phyloP scores from a whole-genome alignment of 2,113 vertebrate genomes.

The Natator depressus region DNA sequence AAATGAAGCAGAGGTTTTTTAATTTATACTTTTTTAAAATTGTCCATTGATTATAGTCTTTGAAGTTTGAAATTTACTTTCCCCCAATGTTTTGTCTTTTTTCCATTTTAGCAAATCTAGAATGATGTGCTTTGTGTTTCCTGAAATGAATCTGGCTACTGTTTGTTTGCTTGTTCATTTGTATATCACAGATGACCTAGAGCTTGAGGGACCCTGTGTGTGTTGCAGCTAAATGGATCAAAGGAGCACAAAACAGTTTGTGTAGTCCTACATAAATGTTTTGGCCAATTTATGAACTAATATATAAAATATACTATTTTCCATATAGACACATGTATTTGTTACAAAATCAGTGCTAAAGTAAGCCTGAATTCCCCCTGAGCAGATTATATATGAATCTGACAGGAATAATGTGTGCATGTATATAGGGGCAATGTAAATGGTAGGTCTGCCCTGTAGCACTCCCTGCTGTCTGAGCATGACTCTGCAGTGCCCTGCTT shows the following conservation, averaged over 20 bases:
- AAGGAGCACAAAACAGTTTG: neutral
- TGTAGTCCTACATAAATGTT: neutral
- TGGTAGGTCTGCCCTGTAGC: neutral
- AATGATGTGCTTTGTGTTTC: neutral
- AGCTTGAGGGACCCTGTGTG: neutral
- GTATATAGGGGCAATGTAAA: neutral
- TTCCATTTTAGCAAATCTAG: neutral
- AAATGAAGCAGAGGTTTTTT: neutral
- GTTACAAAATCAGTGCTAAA: neutral
- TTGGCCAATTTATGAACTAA: neutral
- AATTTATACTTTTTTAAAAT: constrained; percentile 2
- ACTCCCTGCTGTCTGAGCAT: neutral
- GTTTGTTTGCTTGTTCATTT: neutral
- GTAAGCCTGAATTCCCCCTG: neutral
- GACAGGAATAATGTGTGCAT: neutral
- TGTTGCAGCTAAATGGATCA: neutral
- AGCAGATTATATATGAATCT: neutral
- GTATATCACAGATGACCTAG: neutral
- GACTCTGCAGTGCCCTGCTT: neutral
- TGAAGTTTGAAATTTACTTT: neutral
- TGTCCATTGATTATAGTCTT: neutral
- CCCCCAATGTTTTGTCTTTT: neutral
- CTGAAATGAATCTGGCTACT: neutral
- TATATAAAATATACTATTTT: fast-evolving
- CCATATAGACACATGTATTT: neutral